A percentile compares a stretch with the other conserved stretches of the same genome.
These are phyloP conservation scores for Silurus meridionalis DNA, from an alignment of 2,113 vertebrate genomes.

Conservation along the genomic window DNA sequence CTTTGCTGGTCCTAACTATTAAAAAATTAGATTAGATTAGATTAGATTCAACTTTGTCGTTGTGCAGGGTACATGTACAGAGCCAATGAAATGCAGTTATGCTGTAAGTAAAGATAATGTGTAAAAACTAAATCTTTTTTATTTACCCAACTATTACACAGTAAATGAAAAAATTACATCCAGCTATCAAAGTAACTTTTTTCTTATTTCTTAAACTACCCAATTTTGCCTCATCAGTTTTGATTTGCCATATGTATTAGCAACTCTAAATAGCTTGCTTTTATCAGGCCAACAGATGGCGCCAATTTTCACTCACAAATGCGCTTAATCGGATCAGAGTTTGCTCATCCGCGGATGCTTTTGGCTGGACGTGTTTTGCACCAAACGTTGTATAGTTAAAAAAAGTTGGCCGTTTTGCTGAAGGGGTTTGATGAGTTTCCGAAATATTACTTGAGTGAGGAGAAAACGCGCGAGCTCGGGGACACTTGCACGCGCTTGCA, in stretches of 20 bases:
- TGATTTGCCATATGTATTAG: neutral
- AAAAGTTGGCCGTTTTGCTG: neutral
- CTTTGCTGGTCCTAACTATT: no score
- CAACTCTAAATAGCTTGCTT: neutral
- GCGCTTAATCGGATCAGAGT: neutral
- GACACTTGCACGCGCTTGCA: neutral
- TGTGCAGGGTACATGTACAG: no score
- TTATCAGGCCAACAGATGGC: slow-evolving; percentile 29
- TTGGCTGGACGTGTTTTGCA: neutral
- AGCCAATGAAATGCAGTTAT: no score
- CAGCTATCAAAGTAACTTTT: neutral
- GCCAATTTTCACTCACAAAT: neutral
- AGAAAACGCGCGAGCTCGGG: neutral
- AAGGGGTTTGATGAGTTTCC: neutral
- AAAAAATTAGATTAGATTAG: no score
- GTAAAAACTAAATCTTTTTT: neutral
- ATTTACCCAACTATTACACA: neutral
- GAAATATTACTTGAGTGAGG: neutral
- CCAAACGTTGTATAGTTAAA: neutral
- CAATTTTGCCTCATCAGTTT: neutral
- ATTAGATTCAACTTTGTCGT: no score
- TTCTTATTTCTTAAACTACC: neutral
- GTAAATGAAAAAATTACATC: neutral
- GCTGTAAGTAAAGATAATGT: neutral
- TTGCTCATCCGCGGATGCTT: neutral